A percentile compares a stretch with the other conserved stretches of the same genome.
Conservation (phyloP, 2,797 vertebrate genomes). For the Typhlichthys subterraneus region DNA sequence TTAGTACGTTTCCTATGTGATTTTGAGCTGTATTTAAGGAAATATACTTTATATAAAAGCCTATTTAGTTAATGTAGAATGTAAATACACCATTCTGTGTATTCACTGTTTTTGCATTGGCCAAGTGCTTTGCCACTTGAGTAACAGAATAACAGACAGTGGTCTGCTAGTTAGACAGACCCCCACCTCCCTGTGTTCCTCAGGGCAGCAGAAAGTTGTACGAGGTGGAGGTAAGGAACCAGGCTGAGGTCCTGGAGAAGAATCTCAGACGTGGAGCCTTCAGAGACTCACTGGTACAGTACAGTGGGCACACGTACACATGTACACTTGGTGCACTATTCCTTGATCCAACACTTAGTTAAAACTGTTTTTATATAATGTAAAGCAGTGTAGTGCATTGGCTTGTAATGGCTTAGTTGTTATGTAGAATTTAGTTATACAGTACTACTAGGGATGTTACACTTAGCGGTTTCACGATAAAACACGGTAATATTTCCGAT, state of each 20-base stretch:
- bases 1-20: too few relatives aligned
- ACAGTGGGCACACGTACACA: not conserved
- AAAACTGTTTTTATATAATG: too few relatives aligned
- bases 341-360: too few relatives aligned
- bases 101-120: not conserved
- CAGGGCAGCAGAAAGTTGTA: slow-evolving; percentile 92
- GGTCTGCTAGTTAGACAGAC: not conserved
- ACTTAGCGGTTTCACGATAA: too few relatives aligned
- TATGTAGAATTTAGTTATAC: not conserved
- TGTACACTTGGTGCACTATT: not conserved
- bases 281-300: slow-evolving; percentile 86
- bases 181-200: slow-evolving; percentile 22
- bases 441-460: too few relatives aligned
- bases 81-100: not conserved
- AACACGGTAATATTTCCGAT: too few relatives aligned
- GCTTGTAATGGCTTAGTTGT: too few relatives aligned
- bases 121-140: not conserved
- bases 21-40: too few relatives aligned
- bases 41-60: not conserved
- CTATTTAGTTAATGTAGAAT: not conserved
- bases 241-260: slow-evolving; percentile 84
- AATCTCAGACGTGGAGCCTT: slow-evolving; percentile 84
- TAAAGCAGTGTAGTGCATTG: too few relatives aligned
- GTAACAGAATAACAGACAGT: not conserved
- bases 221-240: slow-evolving; percentile 90